Evolutionary conservation across 2,797 vertebrate species (phyloP).

Genomic region (Acanthiza pusilla): DNA sequence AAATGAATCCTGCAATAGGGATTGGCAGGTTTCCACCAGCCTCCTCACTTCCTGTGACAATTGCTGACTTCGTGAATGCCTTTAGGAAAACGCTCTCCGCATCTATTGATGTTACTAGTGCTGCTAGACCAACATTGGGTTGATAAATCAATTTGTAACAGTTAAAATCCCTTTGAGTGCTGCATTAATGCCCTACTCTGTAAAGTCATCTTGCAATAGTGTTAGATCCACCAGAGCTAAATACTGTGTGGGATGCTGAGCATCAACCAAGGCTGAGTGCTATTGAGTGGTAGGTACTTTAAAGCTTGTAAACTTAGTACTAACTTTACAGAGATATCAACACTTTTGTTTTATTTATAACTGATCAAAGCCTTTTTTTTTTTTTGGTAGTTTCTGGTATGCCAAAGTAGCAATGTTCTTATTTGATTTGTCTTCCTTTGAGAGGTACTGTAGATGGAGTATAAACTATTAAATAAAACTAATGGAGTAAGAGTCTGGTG

Average conservation of each 20-base stretch:
- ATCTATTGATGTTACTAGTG: not conserved
- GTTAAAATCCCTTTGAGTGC: not conserved
- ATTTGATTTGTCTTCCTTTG: conserved; percentile 22
- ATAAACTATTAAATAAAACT: conserved; percentile 42
- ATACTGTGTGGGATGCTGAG: not conserved
- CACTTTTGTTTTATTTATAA: not conserved
- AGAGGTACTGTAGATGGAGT: not conserved
- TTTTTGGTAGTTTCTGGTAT: not conserved
- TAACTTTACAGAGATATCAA: not conserved
- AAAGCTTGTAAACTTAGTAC: not conserved
- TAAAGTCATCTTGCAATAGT: not conserved
- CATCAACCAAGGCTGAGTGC: not conserved
- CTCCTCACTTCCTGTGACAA: not conserved
- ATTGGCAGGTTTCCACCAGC: not conserved
- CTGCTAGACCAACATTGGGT: not conserved
- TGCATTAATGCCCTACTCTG: not conserved
- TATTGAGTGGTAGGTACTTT: not conserved
- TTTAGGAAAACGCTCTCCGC: not conserved
- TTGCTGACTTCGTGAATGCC: not conserved
- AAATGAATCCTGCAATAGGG: not conserved
- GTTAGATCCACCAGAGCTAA: not conserved
- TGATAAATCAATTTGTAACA: not conserved
- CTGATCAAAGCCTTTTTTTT: not conserved
- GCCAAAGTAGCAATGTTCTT: not conserved
- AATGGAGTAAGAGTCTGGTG: conserved; percentile 14